Evolutionary conservation across 2,888 invertebrate genomes (phyloP).

Genomic region (Brassicogethes aeneus): DNA sequence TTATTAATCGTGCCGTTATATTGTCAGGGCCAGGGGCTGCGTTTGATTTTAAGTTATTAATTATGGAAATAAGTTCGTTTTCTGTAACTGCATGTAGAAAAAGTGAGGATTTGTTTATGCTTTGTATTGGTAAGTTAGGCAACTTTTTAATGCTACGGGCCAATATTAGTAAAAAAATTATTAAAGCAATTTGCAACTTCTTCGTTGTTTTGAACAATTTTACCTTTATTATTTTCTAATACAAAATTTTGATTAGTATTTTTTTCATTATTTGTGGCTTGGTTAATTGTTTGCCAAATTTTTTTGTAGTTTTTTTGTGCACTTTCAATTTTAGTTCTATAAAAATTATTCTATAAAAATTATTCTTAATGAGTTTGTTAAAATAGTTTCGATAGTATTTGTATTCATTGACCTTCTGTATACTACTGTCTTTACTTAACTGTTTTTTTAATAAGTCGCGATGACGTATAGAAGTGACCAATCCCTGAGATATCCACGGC

Average conservation of each 20-base stretch:
- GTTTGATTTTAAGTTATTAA: background rate
- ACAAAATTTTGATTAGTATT: background rate
- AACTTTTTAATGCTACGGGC: background rate
- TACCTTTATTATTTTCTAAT: no score
- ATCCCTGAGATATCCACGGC: slow-evolving; percentile 4
- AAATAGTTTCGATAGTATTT: background rate
- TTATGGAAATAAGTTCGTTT: background rate
- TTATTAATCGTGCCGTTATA: background rate
- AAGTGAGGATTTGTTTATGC: background rate
- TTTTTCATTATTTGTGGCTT: slow-evolving; percentile 1
- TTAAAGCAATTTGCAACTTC: no score
- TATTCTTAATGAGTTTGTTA: background rate
- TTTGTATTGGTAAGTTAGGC: background rate
- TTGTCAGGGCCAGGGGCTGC: background rate
- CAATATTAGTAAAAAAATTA: no score
- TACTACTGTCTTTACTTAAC: background rate
- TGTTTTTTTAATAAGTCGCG: slow-evolving; percentile 3
- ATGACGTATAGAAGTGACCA: no score
- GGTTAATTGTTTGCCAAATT: slow-evolving; percentile 5
- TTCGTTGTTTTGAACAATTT: no score
- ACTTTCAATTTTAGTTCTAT: no score
- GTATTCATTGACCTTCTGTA: background rate
- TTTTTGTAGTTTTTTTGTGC: background rate
- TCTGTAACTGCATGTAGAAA: background rate
- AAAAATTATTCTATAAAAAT: background rate